Percentiles rank a stretch among this genome's conserved stretches.
These are phyloP conservation scores for Plagiodera versicolora DNA, from an alignment of 2,888 invertebrate species.

Conservation along the genomic window DNA sequence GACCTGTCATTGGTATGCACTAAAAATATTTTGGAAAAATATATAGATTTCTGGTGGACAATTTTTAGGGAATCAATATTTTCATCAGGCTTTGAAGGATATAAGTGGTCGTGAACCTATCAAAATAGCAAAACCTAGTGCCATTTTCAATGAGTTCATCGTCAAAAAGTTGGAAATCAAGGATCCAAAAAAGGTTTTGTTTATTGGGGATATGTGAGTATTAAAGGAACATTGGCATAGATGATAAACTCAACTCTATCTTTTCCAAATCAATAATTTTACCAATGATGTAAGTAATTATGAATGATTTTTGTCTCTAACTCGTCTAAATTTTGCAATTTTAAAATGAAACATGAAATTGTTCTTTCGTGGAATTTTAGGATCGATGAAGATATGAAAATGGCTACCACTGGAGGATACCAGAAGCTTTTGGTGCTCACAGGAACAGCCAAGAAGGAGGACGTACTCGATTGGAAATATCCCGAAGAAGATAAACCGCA, in stretches of 20 bases:
- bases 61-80: constrained; percentile 47
- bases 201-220: constrained; percentile 80
- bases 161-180: constrained; percentile 61
- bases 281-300: too few species aligned
- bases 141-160: constrained; percentile 56
- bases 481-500: constrained; percentile 58
- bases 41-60: too few species aligned
- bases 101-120: constrained; percentile 45
- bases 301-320: too few species aligned
- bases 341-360: too few species aligned
- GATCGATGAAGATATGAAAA: constrained; percentile 65
- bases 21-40: neutral
- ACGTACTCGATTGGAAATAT: constrained; percentile 45
- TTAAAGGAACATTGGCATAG: too few species aligned
- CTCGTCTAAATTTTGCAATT: too few species aligned
- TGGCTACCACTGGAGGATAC: constrained; percentile 72
- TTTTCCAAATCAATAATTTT: too few species aligned
- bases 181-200: constrained; percentile 69
- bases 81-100: constrained; percentile 19
- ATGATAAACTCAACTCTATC: too few species aligned
- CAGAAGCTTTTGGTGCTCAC: constrained; percentile 74
- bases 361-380: too few species aligned
- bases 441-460: constrained; percentile 53
- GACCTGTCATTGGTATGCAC: constrained; percentile 10
- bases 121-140: constrained; percentile 58